A percentile compares a stretch with the other conserved stretches of the same genome.
Conservation (phyloP, 2,113 vertebrate species). For the Cyanistes caeruleus region DNA sequence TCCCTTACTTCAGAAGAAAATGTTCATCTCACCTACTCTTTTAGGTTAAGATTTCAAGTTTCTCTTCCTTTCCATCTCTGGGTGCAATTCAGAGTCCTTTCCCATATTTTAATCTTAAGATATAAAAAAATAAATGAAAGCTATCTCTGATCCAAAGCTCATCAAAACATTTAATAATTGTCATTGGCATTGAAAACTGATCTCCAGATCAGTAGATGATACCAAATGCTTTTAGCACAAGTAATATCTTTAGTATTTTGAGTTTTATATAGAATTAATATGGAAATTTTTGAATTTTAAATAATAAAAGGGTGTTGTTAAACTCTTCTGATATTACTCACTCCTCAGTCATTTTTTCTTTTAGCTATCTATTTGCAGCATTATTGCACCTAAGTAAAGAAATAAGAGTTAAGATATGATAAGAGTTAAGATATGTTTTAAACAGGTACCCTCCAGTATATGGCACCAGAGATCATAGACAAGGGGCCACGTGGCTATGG, state of each 20-base stretch:
- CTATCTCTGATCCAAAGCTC: background rate
- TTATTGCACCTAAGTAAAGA: background rate
- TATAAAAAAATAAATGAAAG: background rate
- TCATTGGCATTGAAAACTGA: background rate
- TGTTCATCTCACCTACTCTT: background rate
- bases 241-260: background rate
- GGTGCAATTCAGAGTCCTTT: background rate
- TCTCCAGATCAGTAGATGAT: background rate
- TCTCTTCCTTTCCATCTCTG: background rate
- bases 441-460: conserved; percentile 96
- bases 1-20: background rate
- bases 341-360: background rate
- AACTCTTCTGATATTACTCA: background rate
- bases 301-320: background rate
- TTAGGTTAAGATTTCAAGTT: background rate
- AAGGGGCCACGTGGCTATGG: conserved; percentile 96
- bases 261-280: background rate
- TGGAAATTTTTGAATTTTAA: background rate
- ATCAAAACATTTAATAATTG: background rate
- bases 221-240: background rate
- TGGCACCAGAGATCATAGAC: conserved; percentile 99
- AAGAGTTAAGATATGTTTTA: too few species aligned
- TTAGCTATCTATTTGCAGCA: background rate
- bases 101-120: background rate
- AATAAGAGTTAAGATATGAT: too few species aligned